These are phyloP conservation scores for Cyprinus carpio DNA, from an alignment of 2,113 vertebrate species.

Conservation along the genomic window DNA sequence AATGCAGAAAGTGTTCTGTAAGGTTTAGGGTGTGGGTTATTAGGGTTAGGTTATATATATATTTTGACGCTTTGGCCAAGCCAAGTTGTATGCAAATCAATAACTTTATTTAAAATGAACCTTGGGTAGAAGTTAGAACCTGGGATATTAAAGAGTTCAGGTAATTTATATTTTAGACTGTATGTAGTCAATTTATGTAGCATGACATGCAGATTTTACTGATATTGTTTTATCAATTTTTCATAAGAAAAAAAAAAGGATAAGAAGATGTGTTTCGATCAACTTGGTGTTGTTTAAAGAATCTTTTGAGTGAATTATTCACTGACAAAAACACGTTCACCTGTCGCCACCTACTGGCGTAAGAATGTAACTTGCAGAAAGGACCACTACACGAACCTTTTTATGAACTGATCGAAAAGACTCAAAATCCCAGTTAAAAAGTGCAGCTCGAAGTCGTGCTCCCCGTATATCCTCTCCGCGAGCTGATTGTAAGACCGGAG, in stretches of 20 bases:
- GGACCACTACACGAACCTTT: background rate
- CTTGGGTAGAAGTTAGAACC: background rate
- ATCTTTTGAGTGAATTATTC: background rate
- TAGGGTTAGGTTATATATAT: too few relatives aligned
- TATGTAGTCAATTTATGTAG: background rate
- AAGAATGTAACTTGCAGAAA: background rate
- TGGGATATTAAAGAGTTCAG: background rate
- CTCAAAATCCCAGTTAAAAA: background rate
- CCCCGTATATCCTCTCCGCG: background rate
- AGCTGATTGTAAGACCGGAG: background rate
- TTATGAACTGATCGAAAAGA: background rate
- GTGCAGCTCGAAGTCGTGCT: background rate
- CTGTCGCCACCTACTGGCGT: background rate
- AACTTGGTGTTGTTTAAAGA: background rate
- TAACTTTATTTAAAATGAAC: too few relatives aligned
- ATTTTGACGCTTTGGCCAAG: too few relatives aligned
- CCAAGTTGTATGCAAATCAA: too few relatives aligned
- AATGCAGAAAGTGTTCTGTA: too few relatives aligned
- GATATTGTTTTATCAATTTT: background rate
- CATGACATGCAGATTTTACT: background rate
- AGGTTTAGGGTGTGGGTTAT: too few relatives aligned
- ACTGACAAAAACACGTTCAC: background rate
- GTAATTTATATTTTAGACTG: background rate
- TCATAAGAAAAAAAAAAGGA: background rate
- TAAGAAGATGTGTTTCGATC: background rate